phyloP scores from a whole-genome alignment of 2,888 invertebrate genomes.

The Adela reaumurella region DNA sequence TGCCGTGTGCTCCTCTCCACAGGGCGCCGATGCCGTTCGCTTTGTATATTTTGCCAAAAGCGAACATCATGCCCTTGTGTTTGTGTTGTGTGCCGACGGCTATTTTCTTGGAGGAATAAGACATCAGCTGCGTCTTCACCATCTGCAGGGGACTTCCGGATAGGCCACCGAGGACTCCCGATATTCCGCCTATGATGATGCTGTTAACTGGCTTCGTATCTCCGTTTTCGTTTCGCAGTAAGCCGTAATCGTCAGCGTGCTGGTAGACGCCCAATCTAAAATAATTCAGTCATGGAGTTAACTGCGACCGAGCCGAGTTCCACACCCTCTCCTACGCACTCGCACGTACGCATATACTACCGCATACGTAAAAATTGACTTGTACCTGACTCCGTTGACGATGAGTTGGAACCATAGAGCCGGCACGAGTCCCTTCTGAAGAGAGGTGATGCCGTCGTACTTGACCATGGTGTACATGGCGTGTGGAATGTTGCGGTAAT shows the following conservation, averaged over 20 bases:
- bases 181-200: slow-evolving; percentile 67
- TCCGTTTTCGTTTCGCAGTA: slow-evolving; percentile 59
- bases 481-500: slow-evolving; percentile 75
- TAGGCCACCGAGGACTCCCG: slow-evolving; percentile 75
- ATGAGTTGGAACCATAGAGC: slow-evolving; percentile 78
- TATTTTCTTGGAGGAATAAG: slow-evolving; percentile 68
- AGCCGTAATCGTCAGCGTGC: slow-evolving; percentile 63
- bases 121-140: slow-evolving; percentile 85
- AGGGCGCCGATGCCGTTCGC: slow-evolving; percentile 51
- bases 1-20: slow-evolving; percentile 76
- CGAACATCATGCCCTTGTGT: slow-evolving; percentile 65
- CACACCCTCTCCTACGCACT: too few species aligned
- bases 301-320: too few species aligned
- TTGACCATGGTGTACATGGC: slow-evolving; percentile 71
- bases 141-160: slow-evolving; percentile 85
- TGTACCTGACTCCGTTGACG: slow-evolving; percentile 58
- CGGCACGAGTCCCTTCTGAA: slow-evolving; percentile 77
- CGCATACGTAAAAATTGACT: slow-evolving; percentile 14
- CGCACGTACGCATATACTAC: background rate
- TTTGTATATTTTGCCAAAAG: slow-evolving; percentile 57
- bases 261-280: slow-evolving; percentile 73
- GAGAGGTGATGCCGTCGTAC: slow-evolving; percentile 71
- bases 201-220: slow-evolving; percentile 66
- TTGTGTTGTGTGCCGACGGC: slow-evolving; percentile 88
- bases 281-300: too few species aligned